Evolutionary conservation across 2,797 vertebrate species (phyloP), one percentile per base, ranked within the genome.

Genomic region (Philypnodon macrostomus): DNA sequence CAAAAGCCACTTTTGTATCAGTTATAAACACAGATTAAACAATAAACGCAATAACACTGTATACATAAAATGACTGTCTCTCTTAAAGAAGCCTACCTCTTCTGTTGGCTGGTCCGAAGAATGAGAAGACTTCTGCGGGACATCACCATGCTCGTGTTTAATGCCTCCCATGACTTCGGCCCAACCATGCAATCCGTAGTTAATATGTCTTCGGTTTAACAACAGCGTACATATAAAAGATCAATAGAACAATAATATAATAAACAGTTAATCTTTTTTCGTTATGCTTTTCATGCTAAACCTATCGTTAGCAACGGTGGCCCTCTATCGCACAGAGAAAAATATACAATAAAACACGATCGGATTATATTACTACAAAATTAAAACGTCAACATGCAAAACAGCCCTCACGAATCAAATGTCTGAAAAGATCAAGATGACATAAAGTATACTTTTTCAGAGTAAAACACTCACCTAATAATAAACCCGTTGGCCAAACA

Each of bases 91-190:
- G 46, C 66, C 73, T 88, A 95, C 96, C 92, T 92, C 90, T 1
- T 97, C 95, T 26, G 92, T 93, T 40, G 90, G 84, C 0, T 5
- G 84, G 53, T 47, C 86, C 23, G 73, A 74, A 51, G 86, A 73
- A 18, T 87, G 83, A 30, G 83, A 73, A 26, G 80, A 63, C 73
- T 68, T 81, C 26, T 84, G 82, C 1, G 87, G 68, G 8, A 72
- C 79, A 63, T 98, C 95, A 23, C 83, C 78, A 51, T 95, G 94
- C 74, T 98, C 96, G 58, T 97, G 95, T 67, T 98, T 98, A 50
- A 98, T 90, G 11, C 94, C 86, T 63, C 95, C 93, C 88, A 96
- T 86, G 52, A 86, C 72, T 48, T 58, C 16, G 31, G 47, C 42
- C 45, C 27, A 33, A 21, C 7, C 2, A 31, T 14, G 8, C 10